Percentiles rank a stretch among this genome's conserved stretches.
Conservation (phyloP, 2,797 vertebrate genomes). For the Avahi laniger region DNA sequence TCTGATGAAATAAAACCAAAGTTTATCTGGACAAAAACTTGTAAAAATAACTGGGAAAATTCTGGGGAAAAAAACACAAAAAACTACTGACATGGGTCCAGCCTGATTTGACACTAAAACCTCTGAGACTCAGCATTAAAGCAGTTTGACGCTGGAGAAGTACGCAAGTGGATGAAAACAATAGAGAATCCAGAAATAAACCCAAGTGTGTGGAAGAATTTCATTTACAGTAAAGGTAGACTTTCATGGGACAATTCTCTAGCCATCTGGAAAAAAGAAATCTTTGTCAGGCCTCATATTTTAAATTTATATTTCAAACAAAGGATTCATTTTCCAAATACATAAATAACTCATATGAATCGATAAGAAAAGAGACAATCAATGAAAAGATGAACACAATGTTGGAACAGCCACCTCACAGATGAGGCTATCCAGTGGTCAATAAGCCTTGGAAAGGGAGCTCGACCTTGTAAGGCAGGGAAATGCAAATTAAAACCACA, state of each 20-base stretch:
- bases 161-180: background rate
- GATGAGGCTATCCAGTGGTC: background rate
- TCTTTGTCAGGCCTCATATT: background rate
- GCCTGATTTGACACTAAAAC: background rate
- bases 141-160: background rate
- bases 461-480: background rate
- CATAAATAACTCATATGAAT: background rate
- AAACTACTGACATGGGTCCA: background rate
- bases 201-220: background rate
- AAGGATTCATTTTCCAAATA: background rate
- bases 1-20: background rate
- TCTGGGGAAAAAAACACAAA: background rate
- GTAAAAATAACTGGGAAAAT: conserved; percentile 17
- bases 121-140: background rate
- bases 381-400: background rate
- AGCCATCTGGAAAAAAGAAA: background rate
- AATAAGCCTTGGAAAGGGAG: background rate
- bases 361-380: background rate
- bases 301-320: background rate
- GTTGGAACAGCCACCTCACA: background rate
- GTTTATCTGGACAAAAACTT: background rate
- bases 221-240: background rate
- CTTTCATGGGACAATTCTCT: background rate
- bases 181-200: conserved; percentile 40
- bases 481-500: background rate